Evolutionary conservation across 1,140 invertebrate species (phyloP).

Genomic region (Drosophila lowei): DNA sequence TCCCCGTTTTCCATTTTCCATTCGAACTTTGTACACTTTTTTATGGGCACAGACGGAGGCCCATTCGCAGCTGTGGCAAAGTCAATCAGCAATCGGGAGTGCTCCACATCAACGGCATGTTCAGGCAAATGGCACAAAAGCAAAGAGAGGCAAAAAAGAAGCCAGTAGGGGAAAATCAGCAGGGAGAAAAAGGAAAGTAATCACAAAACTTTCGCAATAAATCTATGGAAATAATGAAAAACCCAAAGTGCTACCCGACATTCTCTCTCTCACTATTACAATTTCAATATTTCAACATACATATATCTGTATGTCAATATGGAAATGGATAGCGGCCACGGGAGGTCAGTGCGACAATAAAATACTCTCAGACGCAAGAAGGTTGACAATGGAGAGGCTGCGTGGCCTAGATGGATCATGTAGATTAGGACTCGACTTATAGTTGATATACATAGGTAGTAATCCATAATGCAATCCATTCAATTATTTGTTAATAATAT

Average conservation of each 20-base stretch:
- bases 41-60: conserved; percentile 9
- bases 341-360: conserved; percentile 42
- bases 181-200: conserved; percentile 53
- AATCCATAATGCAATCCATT: not conserved
- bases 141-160: conserved; percentile 9
- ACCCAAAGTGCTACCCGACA: conserved; percentile 41
- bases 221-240: conserved; percentile 75
- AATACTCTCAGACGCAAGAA: conserved; percentile 24
- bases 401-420: no score
- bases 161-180: conserved; percentile 9
- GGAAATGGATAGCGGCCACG: conserved; percentile 21
- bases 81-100: conserved; percentile 59
- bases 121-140: conserved; percentile 15
- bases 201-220: conserved; percentile 77
- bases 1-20: conserved; percentile 11
- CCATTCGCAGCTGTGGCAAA: conserved; percentile 35
- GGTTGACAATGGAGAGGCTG: not conserved
- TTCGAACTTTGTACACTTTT: conserved; percentile 29
- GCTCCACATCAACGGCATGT: conserved; percentile 30
- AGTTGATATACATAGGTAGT: no score
- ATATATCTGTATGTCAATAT: conserved; percentile 30
- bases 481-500: not conserved
- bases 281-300: conserved; percentile 50
- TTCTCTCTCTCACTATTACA: conserved; percentile 41
- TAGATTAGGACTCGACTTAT: no score